Evolutionary conservation across 2,888 invertebrate genomes (phyloP).

Genomic region (Eulithis testata): DNA sequence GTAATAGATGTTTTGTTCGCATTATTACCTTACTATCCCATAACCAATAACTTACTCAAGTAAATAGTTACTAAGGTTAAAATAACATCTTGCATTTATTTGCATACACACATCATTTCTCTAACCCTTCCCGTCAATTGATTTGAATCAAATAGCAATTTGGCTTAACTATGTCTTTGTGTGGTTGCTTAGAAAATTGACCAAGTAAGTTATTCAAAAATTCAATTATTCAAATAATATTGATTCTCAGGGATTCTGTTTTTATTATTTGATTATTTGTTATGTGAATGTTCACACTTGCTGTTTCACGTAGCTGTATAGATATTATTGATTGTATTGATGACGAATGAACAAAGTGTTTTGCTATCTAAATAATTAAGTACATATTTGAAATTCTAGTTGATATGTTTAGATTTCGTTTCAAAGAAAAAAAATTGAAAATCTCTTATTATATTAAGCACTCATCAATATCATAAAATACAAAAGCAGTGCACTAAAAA

Average conservation of each 20-base stretch:
- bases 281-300: slow-evolving; percentile 52
- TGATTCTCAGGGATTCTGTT: slow-evolving; percentile 16
- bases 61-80: neutral
- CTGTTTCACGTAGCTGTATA: slow-evolving; percentile 44
- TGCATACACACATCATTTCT: slow-evolving; percentile 21
- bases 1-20: no score
- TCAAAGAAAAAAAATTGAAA: no score
- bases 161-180: slow-evolving; percentile 52
- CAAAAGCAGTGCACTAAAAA: no score
- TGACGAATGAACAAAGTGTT: slow-evolving; percentile 13
- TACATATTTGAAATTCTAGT: no score
- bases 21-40: no score
- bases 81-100: slow-evolving; percentile 14
- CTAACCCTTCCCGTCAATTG: slow-evolving; percentile 24
- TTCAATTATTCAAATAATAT: slow-evolving; percentile 47
- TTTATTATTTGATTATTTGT: slow-evolving; percentile 28
- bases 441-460: no score
- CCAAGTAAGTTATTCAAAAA: slow-evolving; percentile 72
- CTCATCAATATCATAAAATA: no score
- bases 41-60: neutral
- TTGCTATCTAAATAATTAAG: no score
- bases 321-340: slow-evolving; percentile 23
- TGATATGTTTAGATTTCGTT: no score
- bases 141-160: slow-evolving; percentile 74
- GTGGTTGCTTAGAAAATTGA: slow-evolving; percentile 76